Conservation (phyloP, 64 coral and sea anemone genomes). For the Montipora efflorescens region DNA sequence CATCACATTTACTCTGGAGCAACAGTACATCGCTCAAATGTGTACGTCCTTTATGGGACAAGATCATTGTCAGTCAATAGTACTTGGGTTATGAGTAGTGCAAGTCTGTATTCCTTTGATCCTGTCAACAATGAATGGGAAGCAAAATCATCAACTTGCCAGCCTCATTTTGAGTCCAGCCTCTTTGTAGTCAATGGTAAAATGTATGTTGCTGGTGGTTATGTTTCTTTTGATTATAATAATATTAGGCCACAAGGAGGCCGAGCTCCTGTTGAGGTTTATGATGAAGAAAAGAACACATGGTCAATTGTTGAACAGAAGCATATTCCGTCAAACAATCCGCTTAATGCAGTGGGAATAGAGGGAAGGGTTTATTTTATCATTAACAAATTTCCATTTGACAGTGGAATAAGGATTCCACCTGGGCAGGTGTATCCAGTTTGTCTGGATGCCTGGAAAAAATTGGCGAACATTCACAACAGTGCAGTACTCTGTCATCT, state of each 20-base stretch:
- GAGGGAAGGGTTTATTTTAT: too few species aligned
- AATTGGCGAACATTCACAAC: neutral
- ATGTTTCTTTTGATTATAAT: neutral
- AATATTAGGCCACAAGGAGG: neutral
- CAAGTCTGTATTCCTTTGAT: neutral
- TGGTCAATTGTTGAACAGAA: too few species aligned
- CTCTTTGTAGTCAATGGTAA: slow-evolving; percentile 19
- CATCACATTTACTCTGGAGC: neutral
- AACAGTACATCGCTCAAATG: too few species aligned
- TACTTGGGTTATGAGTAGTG: neutral
- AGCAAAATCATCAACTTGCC: neutral
- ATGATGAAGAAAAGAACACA: too few species aligned
- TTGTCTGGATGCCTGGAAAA: slow-evolving; percentile 13
- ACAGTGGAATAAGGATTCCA: slow-evolving; percentile 15
- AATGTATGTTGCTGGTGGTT: neutral
- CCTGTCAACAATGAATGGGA: neutral
- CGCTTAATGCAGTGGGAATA: neutral
- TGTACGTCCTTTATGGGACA: neutral
- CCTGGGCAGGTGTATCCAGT: slow-evolving; percentile 41
- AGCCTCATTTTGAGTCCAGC: slow-evolving; percentile 33
- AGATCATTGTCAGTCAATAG: fast-evolving
- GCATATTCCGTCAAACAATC: too few species aligned
- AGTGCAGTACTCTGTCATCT: neutral
- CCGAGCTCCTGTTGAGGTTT: too few species aligned
- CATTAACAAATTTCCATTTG: too few species aligned